Evolutionary conservation across 2,797 vertebrate species (phyloP).

Genomic region (Numenius phaeopus): DNA sequence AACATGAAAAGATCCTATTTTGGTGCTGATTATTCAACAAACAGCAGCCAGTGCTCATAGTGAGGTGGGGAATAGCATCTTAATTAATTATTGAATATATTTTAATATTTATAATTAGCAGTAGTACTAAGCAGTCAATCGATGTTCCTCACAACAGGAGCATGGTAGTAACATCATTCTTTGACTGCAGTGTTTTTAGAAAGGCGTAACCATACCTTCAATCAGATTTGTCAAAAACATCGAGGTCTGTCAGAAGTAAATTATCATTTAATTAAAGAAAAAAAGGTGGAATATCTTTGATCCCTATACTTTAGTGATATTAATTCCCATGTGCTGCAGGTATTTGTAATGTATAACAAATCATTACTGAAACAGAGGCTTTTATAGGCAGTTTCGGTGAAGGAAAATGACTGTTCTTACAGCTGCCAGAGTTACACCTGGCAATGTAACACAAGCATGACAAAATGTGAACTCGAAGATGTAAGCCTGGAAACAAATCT

Average conservation of each 20-base stretch:
- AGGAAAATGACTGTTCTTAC: constrained; percentile 67
- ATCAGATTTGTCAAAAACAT: constrained; percentile 77
- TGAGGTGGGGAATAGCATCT: constrained; percentile 26
- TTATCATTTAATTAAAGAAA: constrained; percentile 63
- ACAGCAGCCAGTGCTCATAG: constrained; percentile 1
- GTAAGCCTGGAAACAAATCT: constrained; percentile 45
- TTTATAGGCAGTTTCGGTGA: constrained; percentile 40
- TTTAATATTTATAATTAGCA: constrained; percentile 67
- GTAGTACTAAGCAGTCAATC: constrained; percentile 32
- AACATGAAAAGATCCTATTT: constrained; percentile 44
- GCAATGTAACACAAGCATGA: constrained; percentile 55
- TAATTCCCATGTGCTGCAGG: constrained; percentile 64
- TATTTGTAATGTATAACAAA: constrained; percentile 66
- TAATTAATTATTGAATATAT: constrained; percentile 66
- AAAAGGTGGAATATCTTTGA: constrained; percentile 69
- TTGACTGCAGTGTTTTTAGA: constrained; percentile 72
- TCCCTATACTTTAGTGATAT: constrained; percentile 69
- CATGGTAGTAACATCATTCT: constrained; percentile 59
- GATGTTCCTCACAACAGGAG: constrained; percentile 58
- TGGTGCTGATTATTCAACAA: constrained; percentile 37
- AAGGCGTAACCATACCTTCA: constrained; percentile 74
- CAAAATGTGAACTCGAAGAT: constrained; percentile 51
- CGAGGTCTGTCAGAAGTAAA: constrained; percentile 72
- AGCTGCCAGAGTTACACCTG: constrained; percentile 63
- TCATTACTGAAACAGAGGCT: constrained; percentile 52